These are phyloP conservation scores for Patella vulgata DNA, from an alignment of 1,140 invertebrate genomes.

Conservation along the genomic window DNA sequence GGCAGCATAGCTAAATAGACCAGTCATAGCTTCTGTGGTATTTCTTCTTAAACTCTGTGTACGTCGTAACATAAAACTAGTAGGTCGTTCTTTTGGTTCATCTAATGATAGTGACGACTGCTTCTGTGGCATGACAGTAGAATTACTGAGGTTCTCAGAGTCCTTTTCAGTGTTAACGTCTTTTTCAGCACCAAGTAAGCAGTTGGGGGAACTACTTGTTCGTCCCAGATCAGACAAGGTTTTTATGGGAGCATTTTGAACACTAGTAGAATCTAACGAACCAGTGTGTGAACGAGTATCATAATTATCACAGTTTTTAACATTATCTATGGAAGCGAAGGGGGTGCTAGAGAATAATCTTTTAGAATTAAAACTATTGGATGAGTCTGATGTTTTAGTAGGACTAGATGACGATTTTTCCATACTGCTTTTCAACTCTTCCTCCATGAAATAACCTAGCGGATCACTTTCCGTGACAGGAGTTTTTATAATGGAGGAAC, in stretches of 20 bases:
- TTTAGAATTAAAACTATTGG: background rate
- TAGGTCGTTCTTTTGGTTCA: slow-evolving; percentile 13
- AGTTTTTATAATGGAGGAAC: slow-evolving; percentile 68
- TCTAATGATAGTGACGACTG: slow-evolving; percentile 38
- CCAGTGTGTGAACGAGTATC: slow-evolving; percentile 8
- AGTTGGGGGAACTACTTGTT: slow-evolving; percentile 47
- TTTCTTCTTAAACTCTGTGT: slow-evolving; percentile 39
- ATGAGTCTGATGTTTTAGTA: background rate
- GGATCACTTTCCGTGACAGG: slow-evolving; percentile 92
- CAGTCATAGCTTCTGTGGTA: slow-evolving; percentile 56
- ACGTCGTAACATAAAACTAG: slow-evolving; percentile 21
- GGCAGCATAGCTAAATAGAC: slow-evolving; percentile 73
- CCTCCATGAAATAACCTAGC: slow-evolving; percentile 77
- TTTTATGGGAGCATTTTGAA: slow-evolving; percentile 25
- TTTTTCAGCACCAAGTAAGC: slow-evolving; percentile 24
- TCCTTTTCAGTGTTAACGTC: background rate
- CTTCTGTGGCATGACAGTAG: slow-evolving; percentile 24
- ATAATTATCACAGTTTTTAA: slow-evolving; percentile 1
- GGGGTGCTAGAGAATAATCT: slow-evolving; percentile 7
- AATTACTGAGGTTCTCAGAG: slow-evolving; percentile 21
- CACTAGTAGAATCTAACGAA: slow-evolving; percentile 17
- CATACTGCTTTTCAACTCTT: background rate
- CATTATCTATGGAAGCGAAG: slow-evolving; percentile 7
- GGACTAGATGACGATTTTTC: background rate
- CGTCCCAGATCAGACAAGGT: slow-evolving; percentile 42